phyloP scores from a whole-genome alignment of 1,140 invertebrate species.

The Drosophila teissieri region DNA sequence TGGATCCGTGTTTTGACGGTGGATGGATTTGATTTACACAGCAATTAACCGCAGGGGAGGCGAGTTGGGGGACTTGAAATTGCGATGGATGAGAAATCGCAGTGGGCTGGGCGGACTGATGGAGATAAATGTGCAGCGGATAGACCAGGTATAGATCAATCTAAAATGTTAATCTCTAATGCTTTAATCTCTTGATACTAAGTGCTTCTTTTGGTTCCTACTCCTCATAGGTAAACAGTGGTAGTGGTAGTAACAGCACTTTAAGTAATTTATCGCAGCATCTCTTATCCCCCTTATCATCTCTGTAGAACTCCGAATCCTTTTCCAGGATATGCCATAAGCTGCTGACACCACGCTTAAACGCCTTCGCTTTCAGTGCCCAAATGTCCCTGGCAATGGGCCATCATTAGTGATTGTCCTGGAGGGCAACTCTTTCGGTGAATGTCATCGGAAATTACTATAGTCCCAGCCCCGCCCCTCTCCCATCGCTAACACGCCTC shows the following conservation, averaged over 20 bases:
- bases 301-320: slow-evolving; percentile 2
- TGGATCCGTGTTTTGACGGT: slow-evolving; percentile 45
- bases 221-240: not conserved
- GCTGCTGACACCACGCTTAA: slow-evolving; percentile 55
- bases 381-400: slow-evolving; percentile 31
- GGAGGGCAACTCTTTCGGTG: slow-evolving; percentile 61
- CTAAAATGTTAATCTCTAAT: not conserved
- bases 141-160: not conserved
- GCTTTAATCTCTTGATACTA: not conserved
- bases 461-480: slow-evolving; percentile 22
- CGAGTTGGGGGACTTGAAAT: not conserved
- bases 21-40: slow-evolving; percentile 68
- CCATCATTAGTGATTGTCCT: slow-evolving; percentile 61
- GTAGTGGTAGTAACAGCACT: not conserved
- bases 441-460: slow-evolving; percentile 78
- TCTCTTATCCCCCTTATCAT: slow-evolving; percentile 34
- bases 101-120: not conserved
- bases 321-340: slow-evolving; percentile 36
- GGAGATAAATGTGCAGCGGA: slow-evolving; percentile 1
- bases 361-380: slow-evolving; percentile 37
- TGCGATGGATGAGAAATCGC: slow-evolving; percentile 24
- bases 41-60: slow-evolving; percentile 50
- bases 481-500: slow-evolving; percentile 67
- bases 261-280: not conserved
- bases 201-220: not conserved